Base-by-base conservation (phyloP, 2,113 vertebrate genomes). In the Hoplias malabaricus region DNA sequence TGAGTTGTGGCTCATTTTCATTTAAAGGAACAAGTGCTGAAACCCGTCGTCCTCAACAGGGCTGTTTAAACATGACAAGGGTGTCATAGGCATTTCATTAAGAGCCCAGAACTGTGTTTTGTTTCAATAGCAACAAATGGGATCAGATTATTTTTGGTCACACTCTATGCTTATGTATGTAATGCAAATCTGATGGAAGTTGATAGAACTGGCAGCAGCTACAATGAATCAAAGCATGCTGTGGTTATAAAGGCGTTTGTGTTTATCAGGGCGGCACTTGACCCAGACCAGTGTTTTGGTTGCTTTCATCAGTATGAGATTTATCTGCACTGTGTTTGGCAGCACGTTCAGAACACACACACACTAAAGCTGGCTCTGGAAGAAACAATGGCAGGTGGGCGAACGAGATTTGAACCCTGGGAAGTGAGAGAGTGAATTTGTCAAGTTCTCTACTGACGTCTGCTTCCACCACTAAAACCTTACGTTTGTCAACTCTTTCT, bases 401-500 rank as follows among this genome's bases (percentile, higher is more conserved):
- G 81, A 83, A 76, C 65, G 63, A 86, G 83, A 85, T 87, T 83
- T 82, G 33, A 84, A 74, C 69, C 78, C 80, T 56, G 75, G 85
- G 81, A 88, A 75, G 83, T 81, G 75, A 84, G 79, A 77, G 74
- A 46, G 80, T 88, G 86, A 56, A 83, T 75, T 82, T 56, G 16
- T 57, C 16, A 42, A 79, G 63, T 86, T 77, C 82, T 80, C 79
- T 84, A 86, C 85, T 76, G 12, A 13, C 53, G 82, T 86, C 50
- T n/a, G n/a, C n/a, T n/a, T 54, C 23, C 23, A 78, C 77, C 77
- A 82, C 74, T 72, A 84, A 86, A 88, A 79, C 86, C 85, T 83
- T 85, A 84, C 80, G 76, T 82, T n/a, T 89, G 84, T 86, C 86
- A 85, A 68, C 33, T 79, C 75, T 34, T 67, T 11, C 87, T 90